These are phyloP conservation scores for Diorhabda elongata DNA, from an alignment of 1,140 invertebrate species.

Conservation along the genomic window DNA sequence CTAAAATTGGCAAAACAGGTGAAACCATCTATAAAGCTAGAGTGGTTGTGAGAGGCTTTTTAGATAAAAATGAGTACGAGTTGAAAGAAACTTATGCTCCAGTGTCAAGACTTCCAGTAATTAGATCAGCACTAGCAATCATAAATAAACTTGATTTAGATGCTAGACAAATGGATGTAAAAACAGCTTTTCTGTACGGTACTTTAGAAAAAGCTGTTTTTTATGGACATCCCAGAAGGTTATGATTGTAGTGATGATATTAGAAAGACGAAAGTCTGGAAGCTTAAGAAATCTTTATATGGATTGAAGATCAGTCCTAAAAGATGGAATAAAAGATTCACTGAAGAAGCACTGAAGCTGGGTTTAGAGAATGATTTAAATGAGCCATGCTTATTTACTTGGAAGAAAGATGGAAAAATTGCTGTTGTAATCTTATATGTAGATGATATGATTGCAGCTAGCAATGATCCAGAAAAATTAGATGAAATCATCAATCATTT, in stretches of 20 bases:
- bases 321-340: slow-evolving; percentile 43
- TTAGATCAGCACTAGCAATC: slow-evolving; percentile 32
- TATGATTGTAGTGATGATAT: slow-evolving; percentile 10
- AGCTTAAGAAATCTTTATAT: slow-evolving; percentile 38
- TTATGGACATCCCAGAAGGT: slow-evolving; percentile 36
- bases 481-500: too few relatives aligned
- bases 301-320: slow-evolving; percentile 37
- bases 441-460: too few relatives aligned
- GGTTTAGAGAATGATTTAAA: slow-evolving; percentile 16
- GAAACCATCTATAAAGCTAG: slow-evolving; percentile 43
- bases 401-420: too few relatives aligned
- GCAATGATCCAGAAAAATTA: too few relatives aligned
- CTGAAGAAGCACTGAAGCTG: slow-evolving; percentile 13
- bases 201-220: slow-evolving; percentile 31
- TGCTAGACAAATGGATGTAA: slow-evolving; percentile 29
- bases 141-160: slow-evolving; percentile 18
- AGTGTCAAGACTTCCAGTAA: slow-evolving; percentile 33
- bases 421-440: too few relatives aligned
- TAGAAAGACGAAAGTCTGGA: slow-evolving; percentile 28
- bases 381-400: slow-evolving; percentile 1
- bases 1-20: slow-evolving; percentile 7
- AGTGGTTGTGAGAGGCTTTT: slow-evolving; percentile 46
- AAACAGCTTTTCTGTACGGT: slow-evolving; percentile 37
- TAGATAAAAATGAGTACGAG: slow-evolving; percentile 42
- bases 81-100: slow-evolving; percentile 38